Evolutionary conservation across 2,113 vertebrate species (phyloP).

Genomic region (Syrrhaptes paradoxus): DNA sequence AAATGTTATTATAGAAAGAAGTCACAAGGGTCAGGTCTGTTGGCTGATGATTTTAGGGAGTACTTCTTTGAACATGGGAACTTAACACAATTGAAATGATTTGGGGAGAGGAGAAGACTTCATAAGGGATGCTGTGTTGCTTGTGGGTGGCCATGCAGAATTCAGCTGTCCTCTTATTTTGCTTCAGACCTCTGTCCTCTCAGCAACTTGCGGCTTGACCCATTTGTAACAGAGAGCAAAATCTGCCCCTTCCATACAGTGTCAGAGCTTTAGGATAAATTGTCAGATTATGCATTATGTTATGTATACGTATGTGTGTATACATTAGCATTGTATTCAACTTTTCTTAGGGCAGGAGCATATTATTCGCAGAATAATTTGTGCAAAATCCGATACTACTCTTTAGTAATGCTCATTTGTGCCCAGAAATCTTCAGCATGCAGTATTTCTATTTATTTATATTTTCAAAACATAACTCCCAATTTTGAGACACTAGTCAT

Average conservation of each 20-base stretch:
- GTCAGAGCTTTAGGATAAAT: background rate
- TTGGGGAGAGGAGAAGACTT: background rate
- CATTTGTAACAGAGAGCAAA: background rate
- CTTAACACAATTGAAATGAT: background rate
- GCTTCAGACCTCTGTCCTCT: background rate
- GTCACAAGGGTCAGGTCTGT: background rate
- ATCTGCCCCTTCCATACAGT: background rate
- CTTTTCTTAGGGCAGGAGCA: background rate
- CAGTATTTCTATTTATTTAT: background rate
- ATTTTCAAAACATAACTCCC: background rate
- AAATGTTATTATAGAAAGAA: background rate
- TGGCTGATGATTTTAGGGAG: background rate
- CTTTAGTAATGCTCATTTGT: background rate
- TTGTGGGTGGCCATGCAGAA: background rate
- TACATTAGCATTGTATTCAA: background rate
- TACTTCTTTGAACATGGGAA: background rate
- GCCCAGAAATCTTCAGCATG: background rate
- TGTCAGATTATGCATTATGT: background rate
- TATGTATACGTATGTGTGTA: background rate
- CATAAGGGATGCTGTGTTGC: background rate
- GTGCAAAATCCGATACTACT: background rate
- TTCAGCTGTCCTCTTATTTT: background rate
- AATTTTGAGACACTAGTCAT: background rate
- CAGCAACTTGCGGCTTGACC: background rate
- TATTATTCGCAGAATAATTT: background rate